Evolutionary conservation across 2,113 vertebrate species (phyloP).

Genomic region (Cariama cristata): DNA sequence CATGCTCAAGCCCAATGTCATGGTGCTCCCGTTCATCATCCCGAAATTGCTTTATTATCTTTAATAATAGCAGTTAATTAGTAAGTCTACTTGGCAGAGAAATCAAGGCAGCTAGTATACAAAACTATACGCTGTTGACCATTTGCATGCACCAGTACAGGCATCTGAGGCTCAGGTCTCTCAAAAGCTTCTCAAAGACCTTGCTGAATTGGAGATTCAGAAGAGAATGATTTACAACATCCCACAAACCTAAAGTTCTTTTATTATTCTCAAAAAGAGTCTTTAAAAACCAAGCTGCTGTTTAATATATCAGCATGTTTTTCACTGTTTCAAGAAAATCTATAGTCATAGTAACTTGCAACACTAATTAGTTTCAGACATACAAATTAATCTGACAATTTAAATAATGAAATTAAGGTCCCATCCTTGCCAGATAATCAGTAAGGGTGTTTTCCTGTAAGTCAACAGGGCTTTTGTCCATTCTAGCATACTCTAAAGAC

Average conservation of each 20-base stretch:
- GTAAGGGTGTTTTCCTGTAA: not conserved
- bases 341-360: not conserved
- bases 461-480: not conserved
- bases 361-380: not conserved
- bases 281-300: not conserved
- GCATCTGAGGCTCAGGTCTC: not conserved
- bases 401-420: not conserved
- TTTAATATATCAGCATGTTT: not conserved
- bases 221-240: not conserved
- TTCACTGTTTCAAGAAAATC: not conserved
- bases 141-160: accelerated
- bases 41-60: constrained; percentile 93
- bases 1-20: constrained; percentile 87
- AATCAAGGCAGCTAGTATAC: not conserved
- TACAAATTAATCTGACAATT: not conserved
- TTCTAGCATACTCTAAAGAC: not conserved
- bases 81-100: not conserved
- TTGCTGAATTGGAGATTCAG: too few species aligned
- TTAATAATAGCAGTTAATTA: not conserved
- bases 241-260: not conserved
- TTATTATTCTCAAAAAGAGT: not conserved
- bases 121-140: not conserved
- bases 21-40: constrained; percentile 96
- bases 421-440: not conserved
- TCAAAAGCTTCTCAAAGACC: not conserved